These are phyloP conservation scores for Tethya wilhelma DNA, from an alignment of 37 sponge, comb jelly and placozoan species.

Conservation along the genomic window DNA sequence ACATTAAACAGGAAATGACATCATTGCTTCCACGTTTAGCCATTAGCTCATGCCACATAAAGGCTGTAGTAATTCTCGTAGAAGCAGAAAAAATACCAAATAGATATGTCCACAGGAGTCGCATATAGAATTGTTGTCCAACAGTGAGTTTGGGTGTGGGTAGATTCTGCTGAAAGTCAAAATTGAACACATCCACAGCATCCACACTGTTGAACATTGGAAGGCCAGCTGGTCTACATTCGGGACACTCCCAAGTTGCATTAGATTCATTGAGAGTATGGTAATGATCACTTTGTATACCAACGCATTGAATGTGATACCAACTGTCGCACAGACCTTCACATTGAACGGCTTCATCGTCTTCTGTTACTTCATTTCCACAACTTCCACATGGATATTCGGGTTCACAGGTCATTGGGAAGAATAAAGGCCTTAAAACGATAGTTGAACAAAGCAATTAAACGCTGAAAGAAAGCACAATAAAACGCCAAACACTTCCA, in stretches of 20 bases:
- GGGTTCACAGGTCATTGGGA: no score
- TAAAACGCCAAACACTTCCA: background rate
- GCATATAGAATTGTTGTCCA: conserved; percentile 57
- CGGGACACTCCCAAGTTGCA: conserved; percentile 27
- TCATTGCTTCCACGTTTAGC: conserved; percentile 47
- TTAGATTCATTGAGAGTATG: background rate
- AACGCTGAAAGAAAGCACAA: no score
- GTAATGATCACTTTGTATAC: conserved; percentile 9
- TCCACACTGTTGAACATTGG: conserved; percentile 23
- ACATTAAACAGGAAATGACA: conserved; percentile 45
- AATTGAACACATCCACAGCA: conserved; percentile 41
- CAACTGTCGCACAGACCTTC: conserved; percentile 27
- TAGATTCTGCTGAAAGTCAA: conserved; percentile 71
- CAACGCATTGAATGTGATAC: conserved; percentile 27
- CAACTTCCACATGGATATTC: conserved; percentile 50
- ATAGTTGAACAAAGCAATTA: no score
- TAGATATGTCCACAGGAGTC: no score
- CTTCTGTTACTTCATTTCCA: conserved; percentile 18
- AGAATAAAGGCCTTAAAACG: no score
- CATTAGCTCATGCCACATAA: conserved; percentile 71
- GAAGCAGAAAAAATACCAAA: conserved; percentile 66
- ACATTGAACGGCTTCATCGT: conserved; percentile 33
- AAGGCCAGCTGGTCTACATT: background rate
- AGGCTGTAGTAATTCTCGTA: conserved; percentile 36
- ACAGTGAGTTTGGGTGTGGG: conserved; percentile 70